Percentiles rank a stretch among this genome's conserved stretches.
phyloP scores from a whole-genome alignment of 2,113 vertebrate species.

The Zosterops borbonicus region DNA sequence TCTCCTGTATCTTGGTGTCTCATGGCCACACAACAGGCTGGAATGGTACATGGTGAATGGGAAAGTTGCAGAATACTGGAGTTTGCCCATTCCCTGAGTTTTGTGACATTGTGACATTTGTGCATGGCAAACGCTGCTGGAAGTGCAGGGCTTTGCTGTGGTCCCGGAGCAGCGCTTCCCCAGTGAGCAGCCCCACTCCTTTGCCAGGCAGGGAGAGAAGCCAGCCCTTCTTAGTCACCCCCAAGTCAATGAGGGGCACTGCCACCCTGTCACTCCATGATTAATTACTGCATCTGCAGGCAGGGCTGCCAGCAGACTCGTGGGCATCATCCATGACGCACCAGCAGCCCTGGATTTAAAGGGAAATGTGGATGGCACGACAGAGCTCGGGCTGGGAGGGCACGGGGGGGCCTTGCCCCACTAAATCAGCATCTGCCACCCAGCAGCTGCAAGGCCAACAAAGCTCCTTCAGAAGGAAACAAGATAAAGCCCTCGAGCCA shows the following conservation, averaged over 20 bases:
- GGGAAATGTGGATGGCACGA: neutral
- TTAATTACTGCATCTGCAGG: slow-evolving; percentile 52
- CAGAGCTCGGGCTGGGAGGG: neutral
- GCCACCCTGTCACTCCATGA: slow-evolving; percentile 23
- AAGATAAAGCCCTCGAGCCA: neutral
- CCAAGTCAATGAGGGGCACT: slow-evolving; percentile 10
- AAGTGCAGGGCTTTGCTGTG: neutral
- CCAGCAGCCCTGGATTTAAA: neutral
- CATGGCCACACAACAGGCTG: neutral
- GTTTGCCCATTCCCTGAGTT: neutral
- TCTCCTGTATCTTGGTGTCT: neutral
- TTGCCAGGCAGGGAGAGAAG: neutral
- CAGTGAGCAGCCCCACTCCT: neutral
- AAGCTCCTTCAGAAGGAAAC: slow-evolving; percentile 35
- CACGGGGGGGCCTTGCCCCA: neutral
- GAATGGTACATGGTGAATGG: neutral
- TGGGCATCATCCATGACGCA: slow-evolving; percentile 17
- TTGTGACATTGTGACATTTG: neutral
- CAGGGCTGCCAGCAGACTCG: slow-evolving; percentile 18
- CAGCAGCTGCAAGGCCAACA: slow-evolving; percentile 54
- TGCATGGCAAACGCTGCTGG: neutral
- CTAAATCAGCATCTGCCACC: slow-evolving; percentile 5
- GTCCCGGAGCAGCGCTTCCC: neutral
- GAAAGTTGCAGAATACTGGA: neutral
- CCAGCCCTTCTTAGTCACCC: slow-evolving; percentile 14